These are phyloP conservation scores for Stenchaetothrips biformis DNA, from an alignment of 2,888 invertebrate genomes.

Conservation along the genomic window DNA sequence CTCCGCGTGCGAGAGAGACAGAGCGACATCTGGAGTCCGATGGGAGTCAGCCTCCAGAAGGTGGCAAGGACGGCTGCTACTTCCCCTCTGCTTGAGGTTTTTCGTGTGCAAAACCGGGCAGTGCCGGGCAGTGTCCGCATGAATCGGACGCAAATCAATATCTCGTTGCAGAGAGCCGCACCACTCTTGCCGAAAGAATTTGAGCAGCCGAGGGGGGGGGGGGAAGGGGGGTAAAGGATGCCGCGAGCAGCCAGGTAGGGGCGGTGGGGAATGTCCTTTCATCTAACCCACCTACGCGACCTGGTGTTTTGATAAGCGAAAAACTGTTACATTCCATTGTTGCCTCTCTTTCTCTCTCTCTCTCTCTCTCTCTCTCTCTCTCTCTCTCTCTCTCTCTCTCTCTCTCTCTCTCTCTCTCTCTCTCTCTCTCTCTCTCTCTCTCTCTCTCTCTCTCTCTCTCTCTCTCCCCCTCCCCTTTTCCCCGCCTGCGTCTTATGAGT, in stretches of 20 bases:
- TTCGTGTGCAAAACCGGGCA: no score
- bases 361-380: background rate
- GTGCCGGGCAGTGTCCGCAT: no score
- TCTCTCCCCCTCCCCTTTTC: background rate
- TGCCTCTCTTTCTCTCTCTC: background rate
- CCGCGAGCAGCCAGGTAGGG: constrained; percentile 4
- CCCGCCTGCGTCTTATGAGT: background rate
- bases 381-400: constrained; percentile 2
- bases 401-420: background rate
- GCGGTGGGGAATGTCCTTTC: background rate
- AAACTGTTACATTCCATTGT: constrained; percentile 2
- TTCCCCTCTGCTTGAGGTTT: no score
- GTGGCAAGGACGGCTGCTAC: no score
- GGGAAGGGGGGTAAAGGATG: background rate
- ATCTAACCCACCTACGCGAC: background rate
- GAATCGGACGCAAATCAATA: no score
- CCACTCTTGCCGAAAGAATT: no score
- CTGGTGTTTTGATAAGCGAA: constrained; percentile 15
- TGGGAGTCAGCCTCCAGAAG: no score
- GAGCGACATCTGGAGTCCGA: no score
- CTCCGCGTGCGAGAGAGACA: no score
- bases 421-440: constrained; percentile 1
- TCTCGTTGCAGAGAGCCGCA: no score
- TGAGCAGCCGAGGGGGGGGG: background rate
- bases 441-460: background rate